Conservation (phyloP, 2,113 vertebrate genomes). For the Lampris megalopsis region DNA sequence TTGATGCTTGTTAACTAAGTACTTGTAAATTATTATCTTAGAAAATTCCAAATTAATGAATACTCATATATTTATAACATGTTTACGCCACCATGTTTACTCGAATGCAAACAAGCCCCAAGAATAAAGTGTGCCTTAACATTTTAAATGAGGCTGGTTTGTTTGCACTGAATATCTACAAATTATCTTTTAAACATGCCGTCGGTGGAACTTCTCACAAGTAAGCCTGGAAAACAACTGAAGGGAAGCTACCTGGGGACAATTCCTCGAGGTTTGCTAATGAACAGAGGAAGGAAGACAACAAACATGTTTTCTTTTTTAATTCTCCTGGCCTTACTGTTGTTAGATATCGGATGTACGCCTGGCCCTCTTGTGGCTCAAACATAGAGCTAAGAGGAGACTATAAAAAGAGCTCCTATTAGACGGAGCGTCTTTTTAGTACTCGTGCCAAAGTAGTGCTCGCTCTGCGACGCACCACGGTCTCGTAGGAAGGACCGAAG, state of each 20-base stretch:
- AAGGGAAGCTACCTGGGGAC: conserved; percentile 68
- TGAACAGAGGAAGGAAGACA: conserved; percentile 69
- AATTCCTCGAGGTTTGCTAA: conserved; percentile 71
- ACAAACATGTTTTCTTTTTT: conserved; percentile 73
- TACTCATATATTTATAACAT: conserved; percentile 74
- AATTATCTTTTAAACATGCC: conserved; percentile 80
- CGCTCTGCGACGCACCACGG: conserved; percentile 37
- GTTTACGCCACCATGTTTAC: conserved; percentile 70
- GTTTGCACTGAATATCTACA: conserved; percentile 77
- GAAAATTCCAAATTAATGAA: conserved; percentile 71
- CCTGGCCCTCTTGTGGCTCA: conserved; percentile 59
- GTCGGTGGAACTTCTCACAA: conserved; percentile 71
- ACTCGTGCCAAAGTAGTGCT: conserved; percentile 37
- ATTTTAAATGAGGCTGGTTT: conserved; percentile 77
- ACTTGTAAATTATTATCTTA: conserved; percentile 69
- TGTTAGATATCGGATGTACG: conserved; percentile 73
- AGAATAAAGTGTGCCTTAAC: conserved; percentile 66
- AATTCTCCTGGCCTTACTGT: conserved; percentile 68
- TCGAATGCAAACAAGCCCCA: conserved; percentile 71
- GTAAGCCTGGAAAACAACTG: conserved; percentile 73
- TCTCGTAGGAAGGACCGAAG: conserved; percentile 47
- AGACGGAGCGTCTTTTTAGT: conserved; percentile 46
- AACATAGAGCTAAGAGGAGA: conserved; percentile 47
- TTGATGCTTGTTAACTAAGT: conserved; percentile 76
- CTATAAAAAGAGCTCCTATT: conserved; percentile 59